These are phyloP conservation scores for Aepyceros melampus DNA, from an alignment of 2,113 vertebrate genomes.

Conservation along the genomic window DNA sequence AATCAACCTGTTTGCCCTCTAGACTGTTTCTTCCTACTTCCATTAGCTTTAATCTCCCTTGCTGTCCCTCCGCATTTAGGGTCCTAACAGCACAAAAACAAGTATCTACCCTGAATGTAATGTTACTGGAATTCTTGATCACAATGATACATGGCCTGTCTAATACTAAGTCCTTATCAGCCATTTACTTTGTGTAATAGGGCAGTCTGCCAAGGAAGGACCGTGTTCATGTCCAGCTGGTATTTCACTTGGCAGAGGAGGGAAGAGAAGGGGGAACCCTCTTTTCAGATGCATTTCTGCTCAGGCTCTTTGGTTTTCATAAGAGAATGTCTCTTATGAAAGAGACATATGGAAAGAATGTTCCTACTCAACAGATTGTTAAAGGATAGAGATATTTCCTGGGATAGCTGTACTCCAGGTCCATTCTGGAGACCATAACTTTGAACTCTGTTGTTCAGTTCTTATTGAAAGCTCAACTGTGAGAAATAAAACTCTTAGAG, in stretches of 20 bases:
- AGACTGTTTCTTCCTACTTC: background rate
- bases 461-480: background rate
- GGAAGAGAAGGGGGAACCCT: accelerated
- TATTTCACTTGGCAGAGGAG: background rate
- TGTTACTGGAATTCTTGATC: background rate
- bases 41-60: background rate
- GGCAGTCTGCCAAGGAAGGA: background rate
- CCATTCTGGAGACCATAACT: background rate
- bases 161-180: background rate
- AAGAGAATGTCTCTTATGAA: background rate
- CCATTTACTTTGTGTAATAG: background rate
- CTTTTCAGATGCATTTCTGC: background rate
- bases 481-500: slow-evolving; percentile 9
- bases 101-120: background rate
- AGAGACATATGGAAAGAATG: background rate
- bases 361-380: background rate
- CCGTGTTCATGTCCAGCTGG: background rate
- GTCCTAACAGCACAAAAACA: background rate
- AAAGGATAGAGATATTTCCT: background rate
- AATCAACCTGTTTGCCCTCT: background rate
- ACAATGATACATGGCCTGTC: background rate
- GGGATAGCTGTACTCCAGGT: background rate
- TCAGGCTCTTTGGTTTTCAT: background rate
- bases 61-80: background rate
- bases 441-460: background rate